phyloP scores from a whole-genome alignment of 2,797 vertebrate genomes.

The Gallirallus australis region DNA sequence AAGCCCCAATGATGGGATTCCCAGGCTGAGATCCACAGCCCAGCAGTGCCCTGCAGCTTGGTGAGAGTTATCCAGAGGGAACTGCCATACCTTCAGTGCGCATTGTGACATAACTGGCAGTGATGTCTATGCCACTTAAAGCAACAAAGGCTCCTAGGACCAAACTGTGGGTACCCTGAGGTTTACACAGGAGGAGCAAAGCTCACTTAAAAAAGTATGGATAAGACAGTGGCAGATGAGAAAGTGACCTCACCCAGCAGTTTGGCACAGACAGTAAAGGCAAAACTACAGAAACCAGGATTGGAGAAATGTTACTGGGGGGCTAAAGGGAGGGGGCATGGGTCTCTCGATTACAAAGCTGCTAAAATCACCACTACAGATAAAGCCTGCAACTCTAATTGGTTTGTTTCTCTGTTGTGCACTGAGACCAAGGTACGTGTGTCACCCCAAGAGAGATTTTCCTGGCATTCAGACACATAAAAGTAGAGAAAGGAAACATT shows the following conservation, averaged over 20 bases:
- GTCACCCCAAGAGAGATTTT: background rate
- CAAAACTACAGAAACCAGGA: background rate
- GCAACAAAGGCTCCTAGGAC: background rate
- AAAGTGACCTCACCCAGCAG: background rate
- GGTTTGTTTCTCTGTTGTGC: background rate
- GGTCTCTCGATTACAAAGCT: background rate
- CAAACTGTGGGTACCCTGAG: background rate
- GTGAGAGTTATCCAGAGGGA: background rate
- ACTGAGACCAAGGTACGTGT: background rate
- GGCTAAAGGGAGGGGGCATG: too few species aligned
- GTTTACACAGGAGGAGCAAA: background rate
- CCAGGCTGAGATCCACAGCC: background rate
- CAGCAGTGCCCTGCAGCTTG: background rate
- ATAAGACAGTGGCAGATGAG: background rate
- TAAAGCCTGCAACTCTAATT: background rate
- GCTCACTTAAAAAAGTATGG: background rate
- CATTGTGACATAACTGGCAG: background rate
- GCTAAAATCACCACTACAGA: background rate
- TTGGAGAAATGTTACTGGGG: background rate
- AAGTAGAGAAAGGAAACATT: background rate
- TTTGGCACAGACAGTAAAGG: background rate
- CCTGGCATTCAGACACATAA: background rate
- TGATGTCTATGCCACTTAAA: background rate
- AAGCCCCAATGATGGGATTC: background rate
- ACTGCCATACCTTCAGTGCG: background rate